Percentiles rank a stretch among this genome's conserved stretches.
Evolutionary conservation across 2,797 vertebrate species (phyloP).

Genomic region (Gambusia yucatana): DNA sequence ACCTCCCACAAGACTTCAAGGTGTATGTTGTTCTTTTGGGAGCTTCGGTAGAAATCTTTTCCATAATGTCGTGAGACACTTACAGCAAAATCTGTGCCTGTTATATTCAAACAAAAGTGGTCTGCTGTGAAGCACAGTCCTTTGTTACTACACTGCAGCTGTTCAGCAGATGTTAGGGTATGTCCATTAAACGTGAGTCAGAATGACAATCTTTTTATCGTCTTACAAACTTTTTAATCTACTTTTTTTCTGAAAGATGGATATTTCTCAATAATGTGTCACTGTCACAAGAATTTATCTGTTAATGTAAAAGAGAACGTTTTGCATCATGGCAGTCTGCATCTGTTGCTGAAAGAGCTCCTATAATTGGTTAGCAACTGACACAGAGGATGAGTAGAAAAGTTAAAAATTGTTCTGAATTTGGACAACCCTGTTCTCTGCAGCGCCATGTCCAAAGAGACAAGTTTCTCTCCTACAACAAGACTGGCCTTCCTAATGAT

Average conservation of each 20-base stretch:
- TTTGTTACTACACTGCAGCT: slow-evolving; percentile 1
- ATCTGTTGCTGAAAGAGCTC: no score
- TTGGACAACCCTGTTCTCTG: no score
- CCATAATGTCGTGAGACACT: slow-evolving; percentile 7
- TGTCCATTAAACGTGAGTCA: background rate
- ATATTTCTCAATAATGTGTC: background rate
- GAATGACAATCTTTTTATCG: background rate
- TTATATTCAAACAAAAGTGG: background rate
- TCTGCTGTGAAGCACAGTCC: slow-evolving; percentile 2
- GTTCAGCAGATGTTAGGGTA: background rate
- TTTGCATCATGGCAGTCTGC: no score
- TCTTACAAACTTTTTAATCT: background rate
- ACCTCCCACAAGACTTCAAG: slow-evolving; percentile 20
- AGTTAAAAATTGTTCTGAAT: no score
- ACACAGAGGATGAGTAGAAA: no score
- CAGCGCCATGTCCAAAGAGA: no score
- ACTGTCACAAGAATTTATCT: background rate
- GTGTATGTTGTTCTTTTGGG: background rate
- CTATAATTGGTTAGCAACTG: no score
- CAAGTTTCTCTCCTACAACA: no score
- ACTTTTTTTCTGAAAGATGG: background rate
- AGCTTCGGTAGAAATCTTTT: slow-evolving; percentile 4
- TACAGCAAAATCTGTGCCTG: slow-evolving; percentile 9
- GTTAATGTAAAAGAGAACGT: no score
- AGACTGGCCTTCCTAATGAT: no score